phyloP scores from a whole-genome alignment of 2,113 vertebrate genomes.

The Percina caprodes region DNA sequence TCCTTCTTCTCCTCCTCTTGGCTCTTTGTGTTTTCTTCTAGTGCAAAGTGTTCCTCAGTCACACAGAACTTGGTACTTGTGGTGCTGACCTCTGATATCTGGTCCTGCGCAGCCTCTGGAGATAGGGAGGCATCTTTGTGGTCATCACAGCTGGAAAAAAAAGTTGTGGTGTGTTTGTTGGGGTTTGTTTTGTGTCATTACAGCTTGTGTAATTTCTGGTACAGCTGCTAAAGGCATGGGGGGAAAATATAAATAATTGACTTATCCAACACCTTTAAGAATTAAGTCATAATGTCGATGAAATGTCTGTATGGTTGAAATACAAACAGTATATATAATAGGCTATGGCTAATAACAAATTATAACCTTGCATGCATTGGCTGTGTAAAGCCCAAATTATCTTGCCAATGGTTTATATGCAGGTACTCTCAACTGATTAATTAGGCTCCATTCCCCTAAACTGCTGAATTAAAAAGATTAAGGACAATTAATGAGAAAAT shows the following conservation, averaged over 20 bases:
- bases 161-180: not conserved
- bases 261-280: not conserved
- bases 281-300: not conserved
- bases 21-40: conserved; percentile 75
- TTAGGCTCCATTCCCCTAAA: too few species aligned
- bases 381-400: not conserved
- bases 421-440: not conserved
- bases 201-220: not conserved
- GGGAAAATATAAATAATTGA: not conserved
- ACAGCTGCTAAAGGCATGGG: not conserved
- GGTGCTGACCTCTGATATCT: conserved; percentile 43
- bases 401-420: not conserved
- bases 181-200: not conserved
- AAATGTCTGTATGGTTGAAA: not conserved
- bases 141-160: conserved; percentile 77
- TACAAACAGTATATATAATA: not conserved
- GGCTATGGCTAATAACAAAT: not conserved
- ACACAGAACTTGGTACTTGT: conserved; percentile 53
- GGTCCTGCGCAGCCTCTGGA: conserved; percentile 49
- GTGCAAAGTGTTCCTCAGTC: conserved; percentile 63
- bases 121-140: conserved; percentile 11
- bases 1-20: conserved; percentile 25
- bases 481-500: not conserved
- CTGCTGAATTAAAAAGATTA: not conserved
- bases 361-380: not conserved